Conservation (phyloP, 2,113 vertebrate genomes). For the Corythaixoides concolor region DNA sequence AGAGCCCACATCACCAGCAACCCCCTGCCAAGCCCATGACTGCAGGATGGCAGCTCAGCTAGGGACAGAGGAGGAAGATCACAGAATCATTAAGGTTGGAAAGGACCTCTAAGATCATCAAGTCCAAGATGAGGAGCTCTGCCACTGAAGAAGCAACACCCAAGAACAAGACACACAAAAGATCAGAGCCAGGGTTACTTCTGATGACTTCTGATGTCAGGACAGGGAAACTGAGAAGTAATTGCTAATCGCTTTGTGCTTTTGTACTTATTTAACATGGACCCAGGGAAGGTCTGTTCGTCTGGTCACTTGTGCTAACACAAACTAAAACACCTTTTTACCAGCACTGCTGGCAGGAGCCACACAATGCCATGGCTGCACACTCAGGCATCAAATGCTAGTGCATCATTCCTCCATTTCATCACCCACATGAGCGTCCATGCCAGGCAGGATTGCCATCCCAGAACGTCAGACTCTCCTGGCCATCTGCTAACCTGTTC, state of each 20-base stretch:
- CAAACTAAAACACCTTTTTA: background rate
- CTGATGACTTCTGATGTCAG: background rate
- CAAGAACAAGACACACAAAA: background rate
- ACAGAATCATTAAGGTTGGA: no score
- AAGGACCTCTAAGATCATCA: no score
- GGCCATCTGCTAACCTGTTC: background rate
- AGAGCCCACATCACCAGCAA: fast-evolving
- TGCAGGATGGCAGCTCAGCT: background rate
- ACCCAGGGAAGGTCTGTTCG: background rate
- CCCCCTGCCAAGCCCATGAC: background rate
- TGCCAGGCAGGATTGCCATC: background rate
- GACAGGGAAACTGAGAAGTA: background rate
- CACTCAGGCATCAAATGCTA: background rate
- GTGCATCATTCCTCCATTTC: background rate
- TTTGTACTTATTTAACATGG: background rate
- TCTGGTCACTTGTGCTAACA: no score
- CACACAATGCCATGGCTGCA: background rate
- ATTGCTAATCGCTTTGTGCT: background rate
- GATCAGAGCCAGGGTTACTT: background rate
- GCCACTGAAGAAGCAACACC: fast-evolving
- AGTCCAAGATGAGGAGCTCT: background rate
- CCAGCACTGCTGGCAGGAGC: background rate
- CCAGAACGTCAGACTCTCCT: background rate
- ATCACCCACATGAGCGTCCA: background rate
- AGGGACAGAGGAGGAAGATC: background rate